Conservation (phyloP, 2,888 invertebrate genomes). For the Ectobius pallidus region DNA sequence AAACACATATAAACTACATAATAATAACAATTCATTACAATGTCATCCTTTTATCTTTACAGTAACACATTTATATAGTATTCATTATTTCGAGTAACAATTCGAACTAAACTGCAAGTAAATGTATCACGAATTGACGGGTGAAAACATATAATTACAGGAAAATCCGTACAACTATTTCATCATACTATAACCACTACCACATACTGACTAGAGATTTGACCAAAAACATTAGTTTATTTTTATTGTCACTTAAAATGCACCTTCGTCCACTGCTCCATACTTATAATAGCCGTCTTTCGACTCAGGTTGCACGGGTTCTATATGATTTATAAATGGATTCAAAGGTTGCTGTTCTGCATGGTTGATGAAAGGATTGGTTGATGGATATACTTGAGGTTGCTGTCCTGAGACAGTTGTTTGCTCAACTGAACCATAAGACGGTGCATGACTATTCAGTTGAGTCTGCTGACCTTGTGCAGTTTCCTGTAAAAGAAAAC, state of each 20-base stretch:
- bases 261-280: slow-evolving; percentile 56
- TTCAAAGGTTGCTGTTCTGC: slow-evolving; percentile 61
- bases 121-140: slow-evolving; percentile 17
- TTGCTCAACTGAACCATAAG: slow-evolving; percentile 64
- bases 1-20: no score
- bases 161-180: slow-evolving; percentile 4
- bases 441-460: slow-evolving; percentile 50
- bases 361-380: slow-evolving; percentile 58
- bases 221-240: not conserved
- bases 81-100: no score
- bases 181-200: slow-evolving; percentile 18
- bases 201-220: slow-evolving; percentile 21
- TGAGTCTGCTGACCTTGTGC: slow-evolving; percentile 46
- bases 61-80: no score
- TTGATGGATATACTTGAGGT: slow-evolving; percentile 44
- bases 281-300: slow-evolving; percentile 63
- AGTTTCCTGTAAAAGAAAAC: slow-evolving; percentile 44
- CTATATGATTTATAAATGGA: slow-evolving; percentile 45
- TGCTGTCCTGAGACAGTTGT: slow-evolving; percentile 49
- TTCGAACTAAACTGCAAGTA: not conserved
- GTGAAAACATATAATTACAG: not conserved
- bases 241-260: slow-evolving; percentile 1
- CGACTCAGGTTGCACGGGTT: slow-evolving; percentile 66
- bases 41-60: no score
- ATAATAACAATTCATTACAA: no score